phyloP scores from a whole-genome alignment of 2,113 vertebrate species.

The Notothenia coriiceps region DNA sequence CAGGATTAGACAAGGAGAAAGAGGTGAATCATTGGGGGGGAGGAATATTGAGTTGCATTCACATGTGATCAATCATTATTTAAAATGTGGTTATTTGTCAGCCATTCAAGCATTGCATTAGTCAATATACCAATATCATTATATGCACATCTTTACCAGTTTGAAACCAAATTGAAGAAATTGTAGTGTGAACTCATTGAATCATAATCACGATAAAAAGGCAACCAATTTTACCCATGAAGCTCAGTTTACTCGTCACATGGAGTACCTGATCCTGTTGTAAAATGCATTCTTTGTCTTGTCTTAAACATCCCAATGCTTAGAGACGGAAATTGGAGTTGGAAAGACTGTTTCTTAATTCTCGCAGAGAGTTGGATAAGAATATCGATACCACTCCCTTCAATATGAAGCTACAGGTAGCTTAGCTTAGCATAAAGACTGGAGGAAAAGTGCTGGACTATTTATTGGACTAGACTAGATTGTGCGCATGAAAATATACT shows the following conservation, averaged over 20 bases:
- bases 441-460: not conserved
- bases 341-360: not conserved
- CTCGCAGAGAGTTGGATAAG: not conserved
- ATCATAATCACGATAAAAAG: not conserved
- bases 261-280: not conserved
- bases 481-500: conserved; percentile 22
- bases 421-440: not conserved
- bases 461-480: too few relatives aligned
- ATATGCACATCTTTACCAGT: conserved; percentile 4
- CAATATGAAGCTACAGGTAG: not conserved
- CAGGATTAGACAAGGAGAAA: not conserved
- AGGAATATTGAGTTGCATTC: not conserved
- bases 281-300: too few relatives aligned
- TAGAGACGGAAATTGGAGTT: not conserved
- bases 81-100: conserved; percentile 18
- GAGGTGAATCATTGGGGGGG: not conserved
- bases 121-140: conserved; percentile 12
- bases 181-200: not conserved
- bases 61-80: not conserved
- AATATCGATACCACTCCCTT: not conserved
- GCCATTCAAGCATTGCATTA: conserved; percentile 11
- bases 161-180: not conserved
- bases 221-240: not conserved
- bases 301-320: too few relatives aligned
- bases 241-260: not conserved